Percentiles rank a stretch among this genome's conserved stretches.
These are phyloP conservation scores for Iselma pallidipennis DNA, from an alignment of 2,888 invertebrate species.

Conservation along the genomic window DNA sequence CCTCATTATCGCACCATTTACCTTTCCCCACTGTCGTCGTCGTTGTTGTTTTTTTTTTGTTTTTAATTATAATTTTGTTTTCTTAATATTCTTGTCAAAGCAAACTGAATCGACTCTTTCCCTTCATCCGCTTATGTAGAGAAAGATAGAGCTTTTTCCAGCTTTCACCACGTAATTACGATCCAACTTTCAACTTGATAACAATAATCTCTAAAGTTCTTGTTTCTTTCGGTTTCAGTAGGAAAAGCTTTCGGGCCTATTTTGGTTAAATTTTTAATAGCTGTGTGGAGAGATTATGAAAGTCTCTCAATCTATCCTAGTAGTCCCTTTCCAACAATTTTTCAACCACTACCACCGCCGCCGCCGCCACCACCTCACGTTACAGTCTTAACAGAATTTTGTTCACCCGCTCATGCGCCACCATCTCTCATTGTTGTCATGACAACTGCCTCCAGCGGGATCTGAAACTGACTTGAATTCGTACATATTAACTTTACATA, in stretches of 20 bases:
- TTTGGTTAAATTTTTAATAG: constrained; percentile 20
- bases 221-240: too few relatives aligned
- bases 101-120: background rate
- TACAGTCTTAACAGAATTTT: constrained; percentile 13
- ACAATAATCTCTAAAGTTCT: background rate
- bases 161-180: background rate
- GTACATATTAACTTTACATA: background rate
- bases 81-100: too few relatives aligned
- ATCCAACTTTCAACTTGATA: background rate
- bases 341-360: background rate
- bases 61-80: background rate
- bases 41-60: background rate
- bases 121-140: background rate
- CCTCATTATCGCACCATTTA: constrained; percentile 40
- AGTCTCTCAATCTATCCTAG: background rate
- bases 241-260: background rate
- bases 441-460: constrained; percentile 32
- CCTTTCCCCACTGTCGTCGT: too few relatives aligned
- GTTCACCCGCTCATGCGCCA: constrained; percentile 15
- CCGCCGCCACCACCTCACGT: constrained; percentile 7
- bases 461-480: constrained; percentile 31
- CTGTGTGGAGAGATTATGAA: background rate
- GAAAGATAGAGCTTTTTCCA: background rate
- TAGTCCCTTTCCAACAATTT: constrained; percentile 7
- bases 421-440: constrained; percentile 23